Base-by-base conservation (phyloP, 2,797 vertebrate species). In the Cryptoblepharus egeriae region DNA sequence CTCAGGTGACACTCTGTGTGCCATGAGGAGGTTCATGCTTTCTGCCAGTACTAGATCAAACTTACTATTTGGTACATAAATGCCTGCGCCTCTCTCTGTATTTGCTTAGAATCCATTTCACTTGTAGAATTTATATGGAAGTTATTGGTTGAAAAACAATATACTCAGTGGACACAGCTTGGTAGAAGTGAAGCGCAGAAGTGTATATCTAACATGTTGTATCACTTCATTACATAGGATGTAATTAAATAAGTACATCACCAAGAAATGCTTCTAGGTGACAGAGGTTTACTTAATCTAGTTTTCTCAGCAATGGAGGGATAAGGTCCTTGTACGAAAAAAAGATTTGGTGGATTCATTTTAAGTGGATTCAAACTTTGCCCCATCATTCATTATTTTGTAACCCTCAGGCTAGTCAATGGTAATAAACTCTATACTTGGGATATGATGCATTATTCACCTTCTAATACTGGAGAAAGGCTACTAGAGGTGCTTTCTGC, bases 211-310 rank as follows among this genome's bases (percentile, higher is more conserved):
- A 63, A 49, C 26, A 26, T 63, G 55, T 5, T 70, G 70, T 70
- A 79, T 42, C 67, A 70, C 55, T 70, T 79, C 77, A 79, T 68
- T 79, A 67, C 12, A 61, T 70, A 76, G n/a, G n/a, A 3, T 76
- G 22, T 61, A 69, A 82, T 76, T 75, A 76, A 76, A 76, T 52
- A 76, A 55, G 67, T 76, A 82, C 57, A 82, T 76, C 64, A 70
- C 42, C 60, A 60, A 61, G 64, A 68, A 49, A 67, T 45, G n/a
- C 20, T 60, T 15, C 42, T 42, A 20, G 80, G 32, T 69, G 37
- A 60, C 63, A 75, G 55, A 45, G 26, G 9, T 82, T 82, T 75
- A 4, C 35, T 81, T 81, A 67, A 67, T 12, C 68, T 32, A 32
- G 13, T 81, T 81, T 68, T 11, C n/a, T 30, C 39, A 60, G 39